Base-by-base conservation (phyloP, 1,140 invertebrate species). In the Sitobion miscanthi region DNA sequence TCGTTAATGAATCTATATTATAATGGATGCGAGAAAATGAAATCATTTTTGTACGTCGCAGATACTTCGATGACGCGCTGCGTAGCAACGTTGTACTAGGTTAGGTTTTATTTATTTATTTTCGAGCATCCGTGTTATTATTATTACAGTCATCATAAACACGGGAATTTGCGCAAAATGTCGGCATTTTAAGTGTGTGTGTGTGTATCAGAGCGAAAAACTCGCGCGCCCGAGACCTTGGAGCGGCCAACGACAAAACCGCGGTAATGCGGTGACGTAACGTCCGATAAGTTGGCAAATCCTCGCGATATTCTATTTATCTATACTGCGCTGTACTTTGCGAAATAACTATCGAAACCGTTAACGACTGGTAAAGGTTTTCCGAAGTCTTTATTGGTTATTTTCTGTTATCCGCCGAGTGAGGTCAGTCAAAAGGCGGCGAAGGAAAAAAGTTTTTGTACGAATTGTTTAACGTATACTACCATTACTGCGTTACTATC, bases 271-370 rank as follows among this genome's bases (percentile, higher is more conserved):
- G 47, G n/a, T 92, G 91, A 92, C 47, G 91, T 82, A 92, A 92
- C 45, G 47, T 82, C 47, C 83, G 83, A 92, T 85, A 77, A 25
- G 69, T 92, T 92, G 77, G 91, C 91, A 92, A 92, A 92, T 92
- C 91, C 21, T 85, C 54, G 6, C 47, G 21, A 85, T 85, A 35
- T 35, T 49, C 83, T 45, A n/a, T n/a, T 69, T 86, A 86, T 47
- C 11, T n/a, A 17, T 47, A 85, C 85, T 54, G n/a, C 69, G 90
- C 1, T 17, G 45, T 47, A 83, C 25, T 83, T 91, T 21, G 47
- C 90, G 23, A 88, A 35, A 45, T 30, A 47, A 87, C 23, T 25
- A 87, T 47, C 11, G 38, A 38, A 38, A 87, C 21, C 7, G 42
- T 87, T 87, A 47, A 47, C 30, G 30, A 17, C 11, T 69, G 3